Evolutionary conservation across 2,888 invertebrate species (phyloP).

Genomic region (Rhagophthalmus giganteus): DNA sequence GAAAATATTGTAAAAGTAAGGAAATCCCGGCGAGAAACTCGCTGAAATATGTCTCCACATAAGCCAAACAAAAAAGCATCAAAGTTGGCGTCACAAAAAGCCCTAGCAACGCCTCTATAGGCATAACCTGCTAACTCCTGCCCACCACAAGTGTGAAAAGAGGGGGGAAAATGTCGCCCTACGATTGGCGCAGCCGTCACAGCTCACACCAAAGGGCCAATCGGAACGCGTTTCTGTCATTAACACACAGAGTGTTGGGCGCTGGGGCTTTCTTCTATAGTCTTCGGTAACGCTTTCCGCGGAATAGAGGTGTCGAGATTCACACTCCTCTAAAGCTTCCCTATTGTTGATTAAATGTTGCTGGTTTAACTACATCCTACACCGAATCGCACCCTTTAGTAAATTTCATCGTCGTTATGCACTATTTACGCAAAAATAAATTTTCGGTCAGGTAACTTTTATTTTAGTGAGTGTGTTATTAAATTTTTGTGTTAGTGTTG

Average conservation of each 20-base stretch:
- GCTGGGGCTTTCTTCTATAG: slow-evolving; percentile 53
- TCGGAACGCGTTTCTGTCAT: slow-evolving; percentile 54
- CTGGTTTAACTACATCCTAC: background rate
- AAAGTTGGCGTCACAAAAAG: slow-evolving; percentile 49
- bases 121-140: slow-evolving; percentile 54
- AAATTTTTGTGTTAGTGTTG: background rate
- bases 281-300: slow-evolving; percentile 52
- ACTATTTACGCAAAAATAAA: background rate
- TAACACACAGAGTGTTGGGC: slow-evolving; percentile 55
- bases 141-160: slow-evolving; percentile 55
- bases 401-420: too few relatives aligned
- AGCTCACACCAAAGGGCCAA: slow-evolving; percentile 52
- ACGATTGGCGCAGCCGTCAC: slow-evolving; percentile 51
- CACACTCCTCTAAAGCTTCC: slow-evolving; percentile 41
- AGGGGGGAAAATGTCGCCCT: slow-evolving; percentile 55
- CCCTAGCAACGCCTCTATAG: slow-evolving; percentile 53
- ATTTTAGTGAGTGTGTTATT: background rate
- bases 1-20: slow-evolving; percentile 22
- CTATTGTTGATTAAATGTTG: slow-evolving; percentile 24
- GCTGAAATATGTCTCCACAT: slow-evolving; percentile 34
- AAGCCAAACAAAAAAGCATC: slow-evolving; percentile 35
- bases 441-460: background rate
- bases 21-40: slow-evolving; percentile 31
- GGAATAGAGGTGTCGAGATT: slow-evolving; percentile 53
- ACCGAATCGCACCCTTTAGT: background rate